Evolutionary conservation across 64 coral and sea anemone species (phyloP).

Genomic region (Actinia equina): DNA sequence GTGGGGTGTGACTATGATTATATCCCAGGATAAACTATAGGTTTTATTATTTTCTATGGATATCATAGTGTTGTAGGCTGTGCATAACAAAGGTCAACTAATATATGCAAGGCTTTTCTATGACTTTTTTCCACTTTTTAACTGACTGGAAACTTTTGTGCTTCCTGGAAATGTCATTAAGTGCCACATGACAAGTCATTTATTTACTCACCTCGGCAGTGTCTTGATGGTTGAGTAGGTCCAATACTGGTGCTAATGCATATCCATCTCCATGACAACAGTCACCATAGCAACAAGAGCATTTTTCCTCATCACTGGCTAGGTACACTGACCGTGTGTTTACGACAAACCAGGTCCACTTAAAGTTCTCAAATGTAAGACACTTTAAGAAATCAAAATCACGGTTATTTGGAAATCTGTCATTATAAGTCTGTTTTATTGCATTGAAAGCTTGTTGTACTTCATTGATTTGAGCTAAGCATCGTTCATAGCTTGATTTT

Average conservation of each 20-base stretch:
- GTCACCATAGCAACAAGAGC: background rate
- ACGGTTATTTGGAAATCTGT: background rate
- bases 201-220: constrained; percentile 54
- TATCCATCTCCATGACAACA: constrained; percentile 21
- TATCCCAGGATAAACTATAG: too few species aligned
- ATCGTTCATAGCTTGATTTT: constrained; percentile 11
- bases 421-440: background rate
- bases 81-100: too few species aligned
- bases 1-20: too few species aligned
- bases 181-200: background rate
- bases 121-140: too few species aligned
- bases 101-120: too few species aligned
- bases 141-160: too few species aligned
- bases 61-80: too few species aligned
- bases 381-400: background rate
- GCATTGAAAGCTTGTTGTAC: constrained; percentile 19
- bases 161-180: too few species aligned
- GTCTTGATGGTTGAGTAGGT: constrained; percentile 84
- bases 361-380: constrained; percentile 62
- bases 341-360: constrained; percentile 84
- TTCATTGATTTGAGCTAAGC: constrained; percentile 24
- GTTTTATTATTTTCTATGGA: too few species aligned
- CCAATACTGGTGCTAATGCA: constrained; percentile 83
- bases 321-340: constrained; percentile 85
- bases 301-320: background rate